These are phyloP conservation scores for Hofmannophila pseudospretella DNA, from an alignment of 2,888 invertebrate genomes.

Conservation along the genomic window DNA sequence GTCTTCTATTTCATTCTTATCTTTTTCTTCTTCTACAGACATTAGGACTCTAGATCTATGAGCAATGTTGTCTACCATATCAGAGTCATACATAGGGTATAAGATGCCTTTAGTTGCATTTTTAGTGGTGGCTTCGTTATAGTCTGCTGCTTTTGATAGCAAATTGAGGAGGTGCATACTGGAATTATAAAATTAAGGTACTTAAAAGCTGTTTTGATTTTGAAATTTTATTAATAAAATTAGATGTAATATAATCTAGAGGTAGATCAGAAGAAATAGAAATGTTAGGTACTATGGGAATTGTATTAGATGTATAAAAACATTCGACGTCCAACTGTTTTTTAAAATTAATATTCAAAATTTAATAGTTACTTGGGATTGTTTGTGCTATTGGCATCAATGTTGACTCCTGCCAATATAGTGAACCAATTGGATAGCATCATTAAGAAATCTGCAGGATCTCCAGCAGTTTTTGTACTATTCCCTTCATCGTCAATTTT, in stretches of 20 bases:
- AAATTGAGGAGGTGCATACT: background rate
- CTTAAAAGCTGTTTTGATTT: too few relatives aligned
- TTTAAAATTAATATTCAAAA: too few relatives aligned
- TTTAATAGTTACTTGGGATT: constrained; percentile 12
- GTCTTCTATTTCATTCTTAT: background rate
- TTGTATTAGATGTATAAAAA: too few relatives aligned
- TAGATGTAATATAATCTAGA: too few relatives aligned
- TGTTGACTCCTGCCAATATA: constrained; percentile 22
- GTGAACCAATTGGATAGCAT: constrained; percentile 42
- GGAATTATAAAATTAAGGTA: background rate
- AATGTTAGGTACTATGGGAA: too few relatives aligned
- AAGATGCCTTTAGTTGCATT: constrained; percentile 11
- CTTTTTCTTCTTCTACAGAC: constrained; percentile 25
- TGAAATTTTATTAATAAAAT: too few relatives aligned
- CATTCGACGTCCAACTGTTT: too few relatives aligned
- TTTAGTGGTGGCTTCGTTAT: background rate
- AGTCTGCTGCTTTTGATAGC: background rate
- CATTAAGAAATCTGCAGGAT: constrained; percentile 34
- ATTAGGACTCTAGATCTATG: constrained; percentile 49
- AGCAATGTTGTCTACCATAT: constrained; percentile 45
- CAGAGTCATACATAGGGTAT: constrained; percentile 36
- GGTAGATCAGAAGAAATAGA: too few relatives aligned
- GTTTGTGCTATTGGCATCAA: constrained; percentile 6
- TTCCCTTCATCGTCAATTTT: too few relatives aligned
- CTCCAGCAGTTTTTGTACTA: too few relatives aligned